A percentile compares a stretch with the other conserved stretches of the same genome.
These are phyloP conservation scores for Gandaritis pyraliata DNA, from an alignment of 2,888 invertebrate species.

Conservation along the genomic window DNA sequence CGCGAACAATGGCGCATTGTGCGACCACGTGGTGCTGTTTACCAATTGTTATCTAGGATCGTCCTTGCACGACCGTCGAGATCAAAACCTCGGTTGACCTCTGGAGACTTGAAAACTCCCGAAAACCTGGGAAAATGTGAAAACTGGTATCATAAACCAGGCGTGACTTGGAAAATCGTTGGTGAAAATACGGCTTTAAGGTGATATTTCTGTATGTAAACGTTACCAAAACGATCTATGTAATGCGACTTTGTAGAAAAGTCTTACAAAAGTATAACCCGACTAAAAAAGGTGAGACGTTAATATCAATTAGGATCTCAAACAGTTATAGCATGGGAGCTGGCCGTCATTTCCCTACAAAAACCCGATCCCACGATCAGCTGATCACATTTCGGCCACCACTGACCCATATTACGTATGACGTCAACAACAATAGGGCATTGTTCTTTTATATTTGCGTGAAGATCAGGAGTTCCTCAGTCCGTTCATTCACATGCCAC, in stretches of 20 bases:
- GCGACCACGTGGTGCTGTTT: constrained; percentile 60
- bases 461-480: constrained; percentile 77
- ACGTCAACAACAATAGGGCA: constrained; percentile 83
- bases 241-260: background rate
- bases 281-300: constrained; percentile 21
- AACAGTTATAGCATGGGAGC: constrained; percentile 33
- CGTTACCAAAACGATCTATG: background rate
- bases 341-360: constrained; percentile 35
- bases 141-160: background rate
- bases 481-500: constrained; percentile 77
- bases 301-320: constrained; percentile 28
- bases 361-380: constrained; percentile 72
- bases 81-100: constrained; percentile 29
- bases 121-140: background rate
- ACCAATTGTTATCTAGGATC: constrained; percentile 66
- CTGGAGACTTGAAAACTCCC: constrained; percentile 17
- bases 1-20: constrained; percentile 55
- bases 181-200: no score
- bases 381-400: constrained; percentile 78
- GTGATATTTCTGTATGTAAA: background rate
- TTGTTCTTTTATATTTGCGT: constrained; percentile 83
- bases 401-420: constrained; percentile 82
- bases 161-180: background rate
- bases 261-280: constrained; percentile 18
- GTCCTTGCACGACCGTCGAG: constrained; percentile 55